Evolutionary conservation across 2,888 invertebrate genomes (phyloP), one percentile per base, ranked within the genome.

Genomic region (Melanophora roralis): DNA sequence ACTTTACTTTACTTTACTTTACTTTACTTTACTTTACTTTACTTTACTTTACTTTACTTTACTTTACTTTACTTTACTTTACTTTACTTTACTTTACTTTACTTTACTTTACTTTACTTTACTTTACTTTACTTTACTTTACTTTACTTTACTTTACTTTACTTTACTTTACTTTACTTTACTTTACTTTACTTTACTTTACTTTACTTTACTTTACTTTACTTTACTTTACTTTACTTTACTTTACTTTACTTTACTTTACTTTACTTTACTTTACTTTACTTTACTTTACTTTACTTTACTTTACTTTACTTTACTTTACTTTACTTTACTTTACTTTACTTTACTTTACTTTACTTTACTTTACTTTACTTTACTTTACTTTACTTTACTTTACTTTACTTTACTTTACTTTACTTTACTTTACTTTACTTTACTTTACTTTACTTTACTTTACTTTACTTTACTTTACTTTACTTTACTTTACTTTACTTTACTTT

Each of bases 21-120:
- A 72, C 62, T 32, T 34, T 72, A 72, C 62, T 40, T 40, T 72
- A 62, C 62, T 43, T 34, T 72, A 64, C 43, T 53, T 40, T 72
- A 72, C 53, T 53, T 21, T 55, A 73, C 55, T 64, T 34, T 55
- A 64, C 55, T 64, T 38, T 55, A 64, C 64, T 64, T 43, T 55
- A 55, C 16, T 55, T 34, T 16, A 55, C 16, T 12, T 32, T 23
- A 62, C 64, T 45, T 16, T 51, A 62, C 55, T 72, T 23, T 62
- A 62, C 53, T 72, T 19, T 53, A 62, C 62, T 72, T 23, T 62
- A 62, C 43, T 69, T 47, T 32, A n/a, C n/a, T n/a, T n/a, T n/a
- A n/a, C n/a, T n/a, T n/a, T n/a, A n/a, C 14, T 60, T 23, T 49
- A 71, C 14, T 60, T 49, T 49, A 36, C 49, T 51, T 36, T 38